A percentile compares a stretch with the other conserved stretches of the same genome.
These are phyloP conservation scores for Papilio demoleus DNA, from an alignment of 2,888 invertebrate genomes.

Conservation along the genomic window DNA sequence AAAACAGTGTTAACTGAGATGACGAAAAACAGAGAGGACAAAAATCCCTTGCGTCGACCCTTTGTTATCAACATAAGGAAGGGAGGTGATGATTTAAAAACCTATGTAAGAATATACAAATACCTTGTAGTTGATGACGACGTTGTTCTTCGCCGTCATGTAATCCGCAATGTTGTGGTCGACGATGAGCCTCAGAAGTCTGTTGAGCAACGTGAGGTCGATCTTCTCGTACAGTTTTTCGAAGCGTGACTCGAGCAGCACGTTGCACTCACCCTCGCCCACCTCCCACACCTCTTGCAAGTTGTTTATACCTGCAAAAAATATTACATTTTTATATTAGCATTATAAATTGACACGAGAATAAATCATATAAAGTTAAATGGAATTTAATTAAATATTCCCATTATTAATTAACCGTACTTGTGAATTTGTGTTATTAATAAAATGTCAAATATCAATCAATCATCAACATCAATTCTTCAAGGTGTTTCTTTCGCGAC, in stretches of 20 bases:
- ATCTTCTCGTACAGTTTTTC: constrained; percentile 99
- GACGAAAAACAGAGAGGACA: too few relatives aligned
- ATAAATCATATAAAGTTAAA: too few relatives aligned
- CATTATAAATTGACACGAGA: too few relatives aligned
- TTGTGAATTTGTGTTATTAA: too few relatives aligned
- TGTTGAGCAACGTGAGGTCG: constrained; percentile 98
- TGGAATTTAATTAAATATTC: background rate
- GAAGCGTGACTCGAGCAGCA: constrained; percentile 97
- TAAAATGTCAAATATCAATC: background rate
- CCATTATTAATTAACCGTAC: too few relatives aligned
- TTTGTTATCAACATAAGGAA: too few relatives aligned
- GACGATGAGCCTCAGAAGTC: constrained; percentile 97
- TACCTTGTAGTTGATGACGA: constrained; percentile 99
- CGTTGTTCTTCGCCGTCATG: constrained; percentile 99
- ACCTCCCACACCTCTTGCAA: constrained; percentile 99
- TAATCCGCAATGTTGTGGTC: constrained; percentile 99
- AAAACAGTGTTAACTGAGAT: too few relatives aligned
- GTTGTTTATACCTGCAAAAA: constrained; percentile 92
- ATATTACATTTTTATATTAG: too few relatives aligned
- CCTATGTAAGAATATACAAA: too few relatives aligned
- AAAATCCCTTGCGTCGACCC: too few relatives aligned
- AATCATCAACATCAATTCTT: background rate
- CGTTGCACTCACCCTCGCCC: constrained; percentile 99
- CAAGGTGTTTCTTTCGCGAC: background rate
- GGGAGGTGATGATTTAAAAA: too few relatives aligned